phyloP scores from a whole-genome alignment of 2,888 invertebrate genomes.

The Oscheius sp. region DNA sequence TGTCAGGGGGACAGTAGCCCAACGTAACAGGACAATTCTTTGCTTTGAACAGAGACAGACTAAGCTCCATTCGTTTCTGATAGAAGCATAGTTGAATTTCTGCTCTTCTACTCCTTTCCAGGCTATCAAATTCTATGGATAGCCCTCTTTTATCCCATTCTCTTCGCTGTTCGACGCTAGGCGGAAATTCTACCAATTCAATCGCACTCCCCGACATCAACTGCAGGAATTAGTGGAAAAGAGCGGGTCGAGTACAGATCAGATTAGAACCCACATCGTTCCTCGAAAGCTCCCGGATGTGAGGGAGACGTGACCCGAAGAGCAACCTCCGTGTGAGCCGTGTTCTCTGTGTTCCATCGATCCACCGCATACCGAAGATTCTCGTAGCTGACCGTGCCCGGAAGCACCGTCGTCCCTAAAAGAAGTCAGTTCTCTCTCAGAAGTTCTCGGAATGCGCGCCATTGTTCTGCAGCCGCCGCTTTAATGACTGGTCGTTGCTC shows the following conservation, averaged over 20 bases:
- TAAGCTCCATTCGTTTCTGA: no score
- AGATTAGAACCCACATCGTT: slow-evolving; percentile 40
- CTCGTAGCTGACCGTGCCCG: slow-evolving; percentile 62
- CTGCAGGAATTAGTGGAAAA: neutral
- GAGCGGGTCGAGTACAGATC: neutral
- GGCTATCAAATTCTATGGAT: no score
- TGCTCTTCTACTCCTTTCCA: no score
- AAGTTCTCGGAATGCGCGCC: neutral
- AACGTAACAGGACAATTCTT: no score
- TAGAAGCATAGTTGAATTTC: no score
- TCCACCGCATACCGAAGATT: slow-evolving; percentile 67
- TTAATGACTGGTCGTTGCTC: neutral
- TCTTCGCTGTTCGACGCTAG: neutral
- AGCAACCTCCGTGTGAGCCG: slow-evolving; percentile 55
- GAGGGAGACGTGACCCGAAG: slow-evolving; percentile 57
- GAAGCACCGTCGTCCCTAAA: slow-evolving; percentile 49
- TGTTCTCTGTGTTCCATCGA: slow-evolving; percentile 64
- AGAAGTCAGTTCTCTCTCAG: neutral
- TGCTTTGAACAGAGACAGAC: no score
- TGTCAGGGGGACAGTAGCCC: no score
- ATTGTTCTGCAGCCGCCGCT: slow-evolving; percentile 17
- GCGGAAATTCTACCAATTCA: slow-evolving; percentile 8
- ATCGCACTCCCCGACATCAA: slow-evolving; percentile 8
- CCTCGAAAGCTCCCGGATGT: slow-evolving; percentile 54
- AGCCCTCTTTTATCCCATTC: neutral